Evolutionary conservation across 2,113 vertebrate species (phyloP).

Genomic region (Nothoprocta pentlandii): DNA sequence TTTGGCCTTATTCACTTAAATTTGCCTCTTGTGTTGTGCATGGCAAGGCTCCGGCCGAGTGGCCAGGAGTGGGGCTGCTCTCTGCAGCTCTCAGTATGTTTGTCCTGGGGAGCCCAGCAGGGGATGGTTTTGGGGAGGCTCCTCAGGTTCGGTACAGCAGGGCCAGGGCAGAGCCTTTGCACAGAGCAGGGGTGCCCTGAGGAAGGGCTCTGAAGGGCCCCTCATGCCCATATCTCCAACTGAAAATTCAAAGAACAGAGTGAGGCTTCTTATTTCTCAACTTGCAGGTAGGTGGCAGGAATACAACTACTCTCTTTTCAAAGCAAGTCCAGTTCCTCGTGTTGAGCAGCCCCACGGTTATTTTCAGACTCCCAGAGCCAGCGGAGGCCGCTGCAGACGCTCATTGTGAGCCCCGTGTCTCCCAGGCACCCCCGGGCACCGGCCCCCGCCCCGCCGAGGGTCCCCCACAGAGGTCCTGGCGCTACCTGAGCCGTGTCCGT

Average conservation of each 20-base stretch:
- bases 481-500: neutral
- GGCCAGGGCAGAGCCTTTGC: too few relatives aligned
- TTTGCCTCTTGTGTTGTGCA: neutral
- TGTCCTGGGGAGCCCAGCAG: neutral
- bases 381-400: neutral
- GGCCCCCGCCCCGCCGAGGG: neutral
- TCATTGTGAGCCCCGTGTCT: neutral
- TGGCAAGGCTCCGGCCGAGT: neutral
- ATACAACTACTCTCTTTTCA: neutral
- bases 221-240: rapidly evolving
- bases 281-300: neutral
- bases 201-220: rapidly evolving
- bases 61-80: neutral
- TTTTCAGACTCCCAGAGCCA: neutral
- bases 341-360: neutral
- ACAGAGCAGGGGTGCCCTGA: neutral
- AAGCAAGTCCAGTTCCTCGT: neutral
- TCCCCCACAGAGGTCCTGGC: neutral
- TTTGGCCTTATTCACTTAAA: neutral
- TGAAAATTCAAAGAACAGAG: neutral
- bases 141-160: neutral
- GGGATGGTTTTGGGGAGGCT: neutral
- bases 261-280: rapidly evolving
- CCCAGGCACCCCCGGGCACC: rapidly evolving
- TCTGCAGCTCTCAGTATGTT: neutral